phyloP scores from a whole-genome alignment of 2,888 invertebrate genomes.

The Incurvaria masculella region DNA sequence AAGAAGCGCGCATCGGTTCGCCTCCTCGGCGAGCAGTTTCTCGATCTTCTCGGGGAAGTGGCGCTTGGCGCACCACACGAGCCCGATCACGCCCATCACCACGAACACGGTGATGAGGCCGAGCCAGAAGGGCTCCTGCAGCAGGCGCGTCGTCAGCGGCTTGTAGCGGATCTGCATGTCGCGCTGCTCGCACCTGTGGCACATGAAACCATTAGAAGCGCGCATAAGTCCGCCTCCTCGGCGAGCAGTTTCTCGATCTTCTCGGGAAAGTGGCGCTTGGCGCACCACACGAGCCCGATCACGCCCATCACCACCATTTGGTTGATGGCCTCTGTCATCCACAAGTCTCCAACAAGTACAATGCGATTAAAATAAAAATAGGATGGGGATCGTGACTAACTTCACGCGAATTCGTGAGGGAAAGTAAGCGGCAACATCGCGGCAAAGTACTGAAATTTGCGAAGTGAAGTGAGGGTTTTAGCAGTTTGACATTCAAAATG shows the following conservation, averaged over 20 bases:
- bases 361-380: too few species aligned
- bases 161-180: constrained; percentile 37
- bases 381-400: too few species aligned
- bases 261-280: constrained; percentile 82
- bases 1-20: constrained; percentile 68
- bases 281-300: constrained; percentile 80
- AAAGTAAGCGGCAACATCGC: too few species aligned
- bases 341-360: too few species aligned
- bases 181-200: constrained; percentile 64
- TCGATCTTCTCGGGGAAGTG: constrained; percentile 86
- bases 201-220: too few species aligned
- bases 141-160: constrained; percentile 65
- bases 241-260: constrained; percentile 80
- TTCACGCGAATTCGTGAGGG: too few species aligned
- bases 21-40: constrained; percentile 76
- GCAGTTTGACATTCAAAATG: too few species aligned
- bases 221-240: constrained; percentile 72
- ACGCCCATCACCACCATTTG: constrained; percentile 76
- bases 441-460: too few species aligned
- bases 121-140: constrained; percentile 87
- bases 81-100: constrained; percentile 73
- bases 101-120: constrained; percentile 82
- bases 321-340: too few species aligned
- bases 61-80: constrained; percentile 80
- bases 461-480: too few species aligned